A percentile compares a stretch with the other conserved stretches of the same genome.
These are phyloP conservation scores for Glaucopsyche alexis DNA, from an alignment of 2,888 invertebrate genomes.

Conservation along the genomic window DNA sequence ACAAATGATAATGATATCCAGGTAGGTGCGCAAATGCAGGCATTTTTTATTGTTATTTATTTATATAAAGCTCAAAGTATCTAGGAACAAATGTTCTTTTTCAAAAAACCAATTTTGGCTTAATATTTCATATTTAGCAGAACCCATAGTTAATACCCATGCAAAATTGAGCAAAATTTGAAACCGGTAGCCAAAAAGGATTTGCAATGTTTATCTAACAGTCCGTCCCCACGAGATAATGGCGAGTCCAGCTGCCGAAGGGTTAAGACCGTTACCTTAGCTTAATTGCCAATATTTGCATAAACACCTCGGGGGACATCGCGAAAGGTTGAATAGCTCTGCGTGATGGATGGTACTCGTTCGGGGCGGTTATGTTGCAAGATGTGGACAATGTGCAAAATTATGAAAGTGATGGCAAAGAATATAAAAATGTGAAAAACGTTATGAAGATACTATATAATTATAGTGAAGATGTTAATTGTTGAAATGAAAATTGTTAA, in stretches of 20 bases:
- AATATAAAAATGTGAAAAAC: too few species aligned
- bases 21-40: too few species aligned
- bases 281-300: constrained; percentile 73
- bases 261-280: constrained; percentile 62
- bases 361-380: constrained; percentile 33
- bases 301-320: constrained; percentile 54
- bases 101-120: too few species aligned
- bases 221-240: constrained; percentile 19
- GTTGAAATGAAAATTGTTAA: too few species aligned
- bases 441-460: too few species aligned
- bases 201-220: constrained; percentile 19
- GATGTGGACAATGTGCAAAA: constrained; percentile 15
- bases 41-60: too few species aligned
- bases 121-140: too few species aligned
- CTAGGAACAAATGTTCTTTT: too few species aligned
- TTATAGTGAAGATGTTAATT: too few species aligned
- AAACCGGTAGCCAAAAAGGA: constrained; percentile 18
- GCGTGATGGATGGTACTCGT: constrained; percentile 59
- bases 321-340: constrained; percentile 46
- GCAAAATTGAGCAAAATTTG: neutral
- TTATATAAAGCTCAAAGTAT: too few species aligned
- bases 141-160: neutral
- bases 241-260: constrained; percentile 57
- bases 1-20: too few species aligned
- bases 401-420: neutral